phyloP scores from a whole-genome alignment of 1,140 invertebrate genomes.

The Anthonomus grandis region DNA sequence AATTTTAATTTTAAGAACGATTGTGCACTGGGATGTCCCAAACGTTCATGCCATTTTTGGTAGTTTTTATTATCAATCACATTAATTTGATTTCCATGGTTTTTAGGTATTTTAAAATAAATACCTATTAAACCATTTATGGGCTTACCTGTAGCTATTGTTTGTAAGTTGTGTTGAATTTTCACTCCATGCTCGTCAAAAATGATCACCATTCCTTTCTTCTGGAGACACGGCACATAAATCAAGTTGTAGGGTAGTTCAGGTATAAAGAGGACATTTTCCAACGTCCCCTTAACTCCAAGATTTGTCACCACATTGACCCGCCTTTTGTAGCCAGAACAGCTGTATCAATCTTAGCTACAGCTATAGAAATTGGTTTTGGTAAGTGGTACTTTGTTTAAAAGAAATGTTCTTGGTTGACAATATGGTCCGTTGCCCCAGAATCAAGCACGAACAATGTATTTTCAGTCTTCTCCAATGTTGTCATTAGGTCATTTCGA shows the following conservation, averaged over 20 bases:
- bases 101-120: background rate
- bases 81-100: background rate
- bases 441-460: background rate
- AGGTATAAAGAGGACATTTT: constrained; percentile 2
- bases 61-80: too few relatives aligned
- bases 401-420: background rate
- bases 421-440: background rate
- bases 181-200: background rate
- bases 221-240: background rate
- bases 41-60: constrained; percentile 24
- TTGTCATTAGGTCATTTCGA: background rate
- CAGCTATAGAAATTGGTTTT: background rate
- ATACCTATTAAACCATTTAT: background rate
- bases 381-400: background rate
- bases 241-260: background rate
- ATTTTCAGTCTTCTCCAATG: background rate
- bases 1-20: constrained; percentile 33
- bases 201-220: background rate
- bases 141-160: background rate
- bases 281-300: background rate
- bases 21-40: constrained; percentile 18
- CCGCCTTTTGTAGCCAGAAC: background rate
- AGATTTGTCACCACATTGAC: constrained; percentile 1
- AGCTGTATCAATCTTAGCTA: background rate
- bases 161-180: background rate